These are phyloP conservation scores for Antechinus stuartii DNA, from an alignment of 2,113 vertebrate species.

Conservation along the genomic window DNA sequence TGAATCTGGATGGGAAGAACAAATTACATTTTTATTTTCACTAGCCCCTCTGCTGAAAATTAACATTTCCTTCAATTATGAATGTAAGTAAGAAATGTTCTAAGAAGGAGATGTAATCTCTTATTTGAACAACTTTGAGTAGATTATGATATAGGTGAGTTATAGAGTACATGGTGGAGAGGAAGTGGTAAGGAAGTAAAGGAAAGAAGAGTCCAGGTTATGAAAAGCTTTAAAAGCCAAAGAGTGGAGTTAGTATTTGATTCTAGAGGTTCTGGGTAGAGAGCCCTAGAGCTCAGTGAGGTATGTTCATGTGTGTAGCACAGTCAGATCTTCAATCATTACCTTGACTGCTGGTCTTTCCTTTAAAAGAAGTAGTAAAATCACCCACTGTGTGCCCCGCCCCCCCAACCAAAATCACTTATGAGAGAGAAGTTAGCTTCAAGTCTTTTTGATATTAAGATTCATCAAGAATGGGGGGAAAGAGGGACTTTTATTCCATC, in stretches of 20 bases:
- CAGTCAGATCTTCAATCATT: background rate
- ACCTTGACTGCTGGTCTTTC: background rate
- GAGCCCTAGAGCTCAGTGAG: no score
- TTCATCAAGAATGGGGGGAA: background rate
- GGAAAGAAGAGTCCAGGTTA: background rate
- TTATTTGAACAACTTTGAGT: background rate
- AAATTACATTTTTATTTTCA: background rate
- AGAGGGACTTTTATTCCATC: background rate
- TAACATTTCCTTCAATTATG: background rate
- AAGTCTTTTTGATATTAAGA: background rate
- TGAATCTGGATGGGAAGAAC: background rate
- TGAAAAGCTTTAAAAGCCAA: background rate
- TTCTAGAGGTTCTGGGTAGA: background rate
- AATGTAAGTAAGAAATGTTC: background rate
- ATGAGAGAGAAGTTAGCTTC: background rate
- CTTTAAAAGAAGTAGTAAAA: background rate
- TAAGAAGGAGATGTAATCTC: background rate
- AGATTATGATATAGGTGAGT: background rate
- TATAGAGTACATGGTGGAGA: background rate
- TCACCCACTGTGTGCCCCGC: background rate
- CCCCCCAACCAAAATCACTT: background rate
- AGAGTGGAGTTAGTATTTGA: background rate
- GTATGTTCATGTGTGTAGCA: no score
- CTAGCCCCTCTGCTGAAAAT: background rate
- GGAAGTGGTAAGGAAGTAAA: background rate